Conservation (phyloP, 2,797 vertebrate species). For the Rhabdomys pumilio region DNA sequence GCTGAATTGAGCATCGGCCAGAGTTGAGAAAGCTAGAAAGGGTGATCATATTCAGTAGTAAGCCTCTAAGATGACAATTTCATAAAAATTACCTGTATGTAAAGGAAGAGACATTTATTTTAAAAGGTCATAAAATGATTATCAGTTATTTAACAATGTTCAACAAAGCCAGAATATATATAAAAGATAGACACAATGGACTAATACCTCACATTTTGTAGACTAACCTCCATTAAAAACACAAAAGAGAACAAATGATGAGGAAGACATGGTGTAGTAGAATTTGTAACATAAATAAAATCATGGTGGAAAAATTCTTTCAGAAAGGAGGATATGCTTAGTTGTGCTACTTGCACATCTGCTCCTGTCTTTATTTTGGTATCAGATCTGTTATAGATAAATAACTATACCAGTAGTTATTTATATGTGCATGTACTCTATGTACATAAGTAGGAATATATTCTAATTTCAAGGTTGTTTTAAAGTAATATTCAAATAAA, state of each 20-base stretch:
- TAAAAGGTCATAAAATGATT: background rate
- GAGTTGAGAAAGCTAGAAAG: background rate
- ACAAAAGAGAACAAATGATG: background rate
- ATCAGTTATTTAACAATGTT: background rate
- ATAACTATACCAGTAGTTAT: background rate
- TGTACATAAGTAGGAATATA: background rate
- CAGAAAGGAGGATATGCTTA: background rate
- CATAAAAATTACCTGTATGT: background rate
- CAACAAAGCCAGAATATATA: background rate
- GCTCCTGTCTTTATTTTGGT: background rate
- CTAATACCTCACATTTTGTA: background rate
- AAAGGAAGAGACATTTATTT: background rate
- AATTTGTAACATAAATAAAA: background rate
- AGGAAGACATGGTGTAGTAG: background rate
- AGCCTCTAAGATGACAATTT: background rate
- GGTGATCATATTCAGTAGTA: background rate
- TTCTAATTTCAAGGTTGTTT: background rate
- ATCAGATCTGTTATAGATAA: background rate
- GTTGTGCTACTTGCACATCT: background rate
- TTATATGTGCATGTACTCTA: background rate
- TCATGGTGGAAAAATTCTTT: background rate
- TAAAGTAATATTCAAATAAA: constrained; percentile 21
- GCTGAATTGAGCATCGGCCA: background rate
- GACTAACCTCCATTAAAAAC: background rate
- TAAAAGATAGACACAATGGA: background rate